phyloP scores from a whole-genome alignment of 2,888 invertebrate genomes.

The Rhogogaster chlorosoma region DNA sequence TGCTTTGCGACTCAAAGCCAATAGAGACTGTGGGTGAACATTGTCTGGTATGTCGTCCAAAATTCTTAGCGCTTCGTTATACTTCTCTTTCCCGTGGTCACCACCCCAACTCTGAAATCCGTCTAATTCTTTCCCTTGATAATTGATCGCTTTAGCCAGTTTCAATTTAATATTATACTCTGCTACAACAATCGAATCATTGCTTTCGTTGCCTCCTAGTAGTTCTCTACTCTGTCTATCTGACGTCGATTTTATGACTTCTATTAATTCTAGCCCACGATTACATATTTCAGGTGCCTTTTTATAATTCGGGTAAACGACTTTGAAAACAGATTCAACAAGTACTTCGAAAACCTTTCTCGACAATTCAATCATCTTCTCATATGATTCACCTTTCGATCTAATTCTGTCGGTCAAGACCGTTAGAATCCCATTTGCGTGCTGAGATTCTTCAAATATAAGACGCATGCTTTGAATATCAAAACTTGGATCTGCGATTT shows the following conservation, averaged over 20 bases:
- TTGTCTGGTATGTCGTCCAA: too few relatives aligned
- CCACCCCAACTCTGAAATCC: neutral
- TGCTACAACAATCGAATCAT: neutral
- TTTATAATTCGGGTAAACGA: neutral
- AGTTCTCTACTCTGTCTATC: neutral
- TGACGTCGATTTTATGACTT: neutral
- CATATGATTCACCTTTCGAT: neutral
- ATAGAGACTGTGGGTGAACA: too few relatives aligned
- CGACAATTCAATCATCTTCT: neutral
- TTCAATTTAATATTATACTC: neutral
- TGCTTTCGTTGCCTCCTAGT: too few relatives aligned
- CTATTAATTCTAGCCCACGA: neutral
- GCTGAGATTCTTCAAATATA: neutral
- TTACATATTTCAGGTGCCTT: neutral
- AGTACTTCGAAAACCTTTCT: neutral
- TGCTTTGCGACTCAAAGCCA: too few relatives aligned
- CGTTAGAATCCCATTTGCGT: neutral
- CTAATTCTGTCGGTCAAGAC: neutral
- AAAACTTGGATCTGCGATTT: neutral
- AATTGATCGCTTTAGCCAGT: neutral
- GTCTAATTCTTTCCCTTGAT: neutral
- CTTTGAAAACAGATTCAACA: neutral
- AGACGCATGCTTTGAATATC: neutral
- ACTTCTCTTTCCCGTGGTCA: too few relatives aligned
- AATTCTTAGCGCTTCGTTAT: too few relatives aligned